A percentile compares a stretch with the other conserved stretches of the same genome.
Conservation (phyloP, 2,888 invertebrate species). For the Gisinianus flammeolus region DNA sequence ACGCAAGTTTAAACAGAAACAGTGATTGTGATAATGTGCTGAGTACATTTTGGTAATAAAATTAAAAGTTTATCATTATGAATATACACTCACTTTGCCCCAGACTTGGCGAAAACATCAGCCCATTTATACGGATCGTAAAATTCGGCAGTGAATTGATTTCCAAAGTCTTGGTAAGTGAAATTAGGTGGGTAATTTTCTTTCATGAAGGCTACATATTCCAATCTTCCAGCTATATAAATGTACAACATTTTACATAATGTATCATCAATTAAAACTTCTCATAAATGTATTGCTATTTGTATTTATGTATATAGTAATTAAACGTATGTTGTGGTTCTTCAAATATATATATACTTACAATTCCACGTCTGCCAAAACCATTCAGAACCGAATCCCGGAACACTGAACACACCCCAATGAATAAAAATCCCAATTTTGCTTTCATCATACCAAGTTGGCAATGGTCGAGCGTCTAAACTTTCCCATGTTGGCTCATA, state of each 20-base stretch:
- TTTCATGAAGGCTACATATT: conserved; percentile 72
- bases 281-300: background rate
- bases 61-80: background rate
- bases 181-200: conserved; percentile 82
- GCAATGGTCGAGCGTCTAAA: conserved; percentile 80
- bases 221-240: background rate
- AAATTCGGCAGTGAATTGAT: conserved; percentile 86
- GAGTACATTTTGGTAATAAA: background rate
- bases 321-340: background rate
- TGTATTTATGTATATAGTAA: background rate
- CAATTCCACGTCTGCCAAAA: conserved; percentile 71
- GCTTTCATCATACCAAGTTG: conserved; percentile 85
- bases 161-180: conserved; percentile 90
- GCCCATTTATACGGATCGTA: conserved; percentile 87
- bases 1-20: background rate
- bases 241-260: background rate
- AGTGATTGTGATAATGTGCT: background rate
- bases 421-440: conserved; percentile 93
- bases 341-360: background rate
- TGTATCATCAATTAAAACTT: background rate
- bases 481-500: conserved; percentile 78
- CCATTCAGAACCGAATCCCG: conserved; percentile 87
- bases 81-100: conserved; percentile 74
- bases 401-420: conserved; percentile 87
- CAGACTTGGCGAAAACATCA: conserved; percentile 78